These are phyloP conservation scores for Brotogeris chrysoptera DNA, from an alignment of 2,797 vertebrate species.

Conservation along the genomic window DNA sequence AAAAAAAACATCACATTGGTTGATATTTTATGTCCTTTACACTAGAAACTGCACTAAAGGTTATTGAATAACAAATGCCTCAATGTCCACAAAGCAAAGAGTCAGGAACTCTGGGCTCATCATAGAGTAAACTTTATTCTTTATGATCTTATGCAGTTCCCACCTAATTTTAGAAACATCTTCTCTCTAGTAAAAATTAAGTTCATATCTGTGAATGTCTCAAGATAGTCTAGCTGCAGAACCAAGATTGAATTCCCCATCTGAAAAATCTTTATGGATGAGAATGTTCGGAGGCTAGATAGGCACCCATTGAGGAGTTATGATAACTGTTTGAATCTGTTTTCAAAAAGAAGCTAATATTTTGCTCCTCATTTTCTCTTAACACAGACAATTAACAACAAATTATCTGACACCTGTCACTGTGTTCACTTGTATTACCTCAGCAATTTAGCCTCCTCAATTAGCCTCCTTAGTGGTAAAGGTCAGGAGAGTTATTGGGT, in stretches of 20 bases:
- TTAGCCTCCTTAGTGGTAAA: neutral
- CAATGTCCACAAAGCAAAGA: neutral
- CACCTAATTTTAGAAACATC: neutral
- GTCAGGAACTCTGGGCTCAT: neutral
- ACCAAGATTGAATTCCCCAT: neutral
- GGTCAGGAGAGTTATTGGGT: too few species aligned
- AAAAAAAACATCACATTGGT: neutral
- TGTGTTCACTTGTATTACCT: neutral
- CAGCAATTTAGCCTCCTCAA: neutral
- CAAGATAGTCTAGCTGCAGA: neutral
- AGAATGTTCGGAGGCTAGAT: neutral
- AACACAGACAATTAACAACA: too few species aligned
- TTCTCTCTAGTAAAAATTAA: neutral
- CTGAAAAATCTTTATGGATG: neutral
- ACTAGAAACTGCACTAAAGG: constrained; percentile 34
- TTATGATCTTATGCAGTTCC: neutral
- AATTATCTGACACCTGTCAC: neutral
- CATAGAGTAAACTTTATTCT: neutral
- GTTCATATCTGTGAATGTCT: neutral
- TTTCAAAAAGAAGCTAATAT: neutral
- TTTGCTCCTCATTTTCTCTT: neutral
- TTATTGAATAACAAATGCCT: constrained; percentile 27
- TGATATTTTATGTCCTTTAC: constrained; percentile 66
- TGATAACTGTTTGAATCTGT: neutral
- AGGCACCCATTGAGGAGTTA: accelerated